Percentiles rank a stretch among this genome's conserved stretches.
These are phyloP conservation scores for Sipha maydis DNA, from an alignment of 2,888 invertebrate genomes.

Conservation along the genomic window DNA sequence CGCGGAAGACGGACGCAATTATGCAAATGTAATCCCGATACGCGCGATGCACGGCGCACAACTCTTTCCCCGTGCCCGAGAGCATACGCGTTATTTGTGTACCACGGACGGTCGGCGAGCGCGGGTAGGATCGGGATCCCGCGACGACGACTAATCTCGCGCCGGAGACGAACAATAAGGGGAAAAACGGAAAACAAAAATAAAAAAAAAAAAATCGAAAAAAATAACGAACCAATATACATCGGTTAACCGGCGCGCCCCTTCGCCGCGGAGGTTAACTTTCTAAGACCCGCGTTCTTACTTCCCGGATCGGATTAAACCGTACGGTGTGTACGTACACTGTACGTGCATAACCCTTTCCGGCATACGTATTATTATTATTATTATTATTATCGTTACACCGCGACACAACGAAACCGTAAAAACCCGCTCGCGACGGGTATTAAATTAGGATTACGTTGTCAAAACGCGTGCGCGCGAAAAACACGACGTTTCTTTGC, in stretches of 20 bases:
- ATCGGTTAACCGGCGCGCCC: neutral
- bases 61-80: neutral
- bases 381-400: neutral
- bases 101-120: neutral
- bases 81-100: neutral
- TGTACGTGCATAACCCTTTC: slow-evolving; percentile 20
- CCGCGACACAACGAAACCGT: neutral
- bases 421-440: slow-evolving; percentile 30
- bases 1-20: slow-evolving; percentile 13
- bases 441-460: slow-evolving; percentile 58
- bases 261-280: slow-evolving; percentile 28
- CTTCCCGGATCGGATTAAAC: slow-evolving; percentile 2
- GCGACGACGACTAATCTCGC: neutral
- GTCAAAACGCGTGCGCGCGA: neutral
- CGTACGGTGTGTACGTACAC: neutral
- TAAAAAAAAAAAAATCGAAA: neutral
- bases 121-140: neutral
- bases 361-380: neutral
- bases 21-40: slow-evolving; percentile 48
- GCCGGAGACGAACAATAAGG: neutral
- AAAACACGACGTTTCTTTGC: neutral
- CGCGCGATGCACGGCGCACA: neutral
- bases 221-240: neutral
- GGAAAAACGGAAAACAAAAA: neutral
- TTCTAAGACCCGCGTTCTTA: slow-evolving; percentile 51